phyloP scores from a whole-genome alignment of 1,140 invertebrate genomes.

The Drosophila oshimai region DNA sequence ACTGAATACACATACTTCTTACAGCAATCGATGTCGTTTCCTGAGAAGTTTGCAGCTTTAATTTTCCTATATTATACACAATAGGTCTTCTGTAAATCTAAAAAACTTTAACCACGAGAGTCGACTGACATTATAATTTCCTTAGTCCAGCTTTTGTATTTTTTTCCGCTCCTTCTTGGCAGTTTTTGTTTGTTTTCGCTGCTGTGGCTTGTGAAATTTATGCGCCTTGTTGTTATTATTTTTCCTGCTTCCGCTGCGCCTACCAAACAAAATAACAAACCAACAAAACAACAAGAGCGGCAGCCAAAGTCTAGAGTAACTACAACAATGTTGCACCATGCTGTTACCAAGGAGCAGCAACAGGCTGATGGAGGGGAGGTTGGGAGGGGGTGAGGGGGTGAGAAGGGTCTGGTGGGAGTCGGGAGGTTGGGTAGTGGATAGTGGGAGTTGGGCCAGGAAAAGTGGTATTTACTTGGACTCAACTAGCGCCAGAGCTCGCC shows the following conservation, averaged over 20 bases:
- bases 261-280: conserved; percentile 42
- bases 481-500: conserved; percentile 62
- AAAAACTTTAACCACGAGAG: conserved; percentile 6
- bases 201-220: conserved; percentile 55
- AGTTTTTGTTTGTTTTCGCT: conserved; percentile 57
- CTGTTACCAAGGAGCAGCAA: conserved; percentile 60
- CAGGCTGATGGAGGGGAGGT: conserved; percentile 64
- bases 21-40: too few relatives aligned
- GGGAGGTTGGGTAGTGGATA: neutral
- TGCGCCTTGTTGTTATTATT: conserved; percentile 67
- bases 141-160: conserved; percentile 45
- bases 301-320: conserved; percentile 23
- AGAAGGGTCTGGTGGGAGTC: neutral
- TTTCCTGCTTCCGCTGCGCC: conserved; percentile 71
- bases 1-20: too few relatives aligned
- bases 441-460: conserved; percentile 25
- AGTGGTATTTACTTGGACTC: conserved; percentile 46
- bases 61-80: too few relatives aligned
- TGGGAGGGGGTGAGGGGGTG: too few relatives aligned
- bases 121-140: conserved; percentile 49
- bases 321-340: conserved; percentile 66
- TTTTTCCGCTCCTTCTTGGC: conserved; percentile 21
- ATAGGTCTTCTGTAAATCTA: too few relatives aligned
- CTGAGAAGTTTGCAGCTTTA: too few relatives aligned
- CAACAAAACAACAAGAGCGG: conserved; percentile 31